Conservation (phyloP, 2,113 vertebrate species). For the Alouatta palliata region DNA sequence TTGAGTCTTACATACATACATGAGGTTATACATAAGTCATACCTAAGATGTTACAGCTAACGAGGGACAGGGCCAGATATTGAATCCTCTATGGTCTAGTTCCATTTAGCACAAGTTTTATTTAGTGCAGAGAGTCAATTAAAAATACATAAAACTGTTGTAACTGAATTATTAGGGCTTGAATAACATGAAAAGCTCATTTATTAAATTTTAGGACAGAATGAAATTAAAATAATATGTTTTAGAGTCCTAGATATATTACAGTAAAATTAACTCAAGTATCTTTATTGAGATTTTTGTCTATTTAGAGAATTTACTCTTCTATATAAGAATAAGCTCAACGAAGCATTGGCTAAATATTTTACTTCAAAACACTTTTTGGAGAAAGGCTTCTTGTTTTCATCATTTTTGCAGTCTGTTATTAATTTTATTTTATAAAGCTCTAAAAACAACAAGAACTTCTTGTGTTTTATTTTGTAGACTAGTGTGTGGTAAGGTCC, state of each 20-base stretch:
- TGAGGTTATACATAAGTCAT: background rate
- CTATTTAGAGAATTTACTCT: background rate
- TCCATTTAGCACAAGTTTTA: background rate
- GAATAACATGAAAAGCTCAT: background rate
- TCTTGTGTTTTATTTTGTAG: slow-evolving; percentile 33
- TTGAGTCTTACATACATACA: background rate
- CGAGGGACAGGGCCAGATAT: background rate
- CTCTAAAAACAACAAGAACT: background rate
- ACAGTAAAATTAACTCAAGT: background rate
- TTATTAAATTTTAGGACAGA: background rate
- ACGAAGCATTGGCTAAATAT: slow-evolving; percentile 12
- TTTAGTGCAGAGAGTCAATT: background rate
- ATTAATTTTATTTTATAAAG: slow-evolving; percentile 47
- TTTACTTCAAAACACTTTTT: background rate
- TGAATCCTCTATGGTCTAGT: background rate
- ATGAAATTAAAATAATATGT: background rate
- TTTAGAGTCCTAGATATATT: background rate
- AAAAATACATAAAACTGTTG: background rate
- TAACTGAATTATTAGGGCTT: background rate
- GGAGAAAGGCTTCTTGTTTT: background rate
- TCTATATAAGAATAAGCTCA: background rate
- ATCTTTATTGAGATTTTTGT: background rate
- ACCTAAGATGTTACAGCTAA: background rate
- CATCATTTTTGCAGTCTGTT: background rate
- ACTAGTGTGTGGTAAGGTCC: background rate